Evolutionary conservation across 2,888 invertebrate genomes (phyloP).

Genomic region (Lasioglossum lativentre): DNA sequence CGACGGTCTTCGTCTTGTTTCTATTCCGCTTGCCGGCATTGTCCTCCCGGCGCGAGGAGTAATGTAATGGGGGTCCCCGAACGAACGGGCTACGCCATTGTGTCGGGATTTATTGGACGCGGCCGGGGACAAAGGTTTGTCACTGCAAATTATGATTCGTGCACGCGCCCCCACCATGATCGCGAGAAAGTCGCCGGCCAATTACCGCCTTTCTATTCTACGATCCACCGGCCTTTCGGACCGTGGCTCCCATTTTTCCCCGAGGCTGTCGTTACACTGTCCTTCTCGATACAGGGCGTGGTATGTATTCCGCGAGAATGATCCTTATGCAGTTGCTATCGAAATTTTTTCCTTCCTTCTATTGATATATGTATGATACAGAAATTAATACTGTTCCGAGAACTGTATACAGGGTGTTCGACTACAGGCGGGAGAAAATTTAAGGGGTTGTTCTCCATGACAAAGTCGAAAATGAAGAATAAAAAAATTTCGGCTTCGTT

Average conservation of each 20-base stretch:
- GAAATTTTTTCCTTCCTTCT: too few relatives aligned
- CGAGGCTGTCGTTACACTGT: not conserved
- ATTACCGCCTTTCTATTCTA: constrained; percentile 58
- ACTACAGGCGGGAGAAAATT: too few relatives aligned
- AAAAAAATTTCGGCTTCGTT: too few relatives aligned
- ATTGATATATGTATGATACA: too few relatives aligned
- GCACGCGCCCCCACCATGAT: constrained; percentile 34
- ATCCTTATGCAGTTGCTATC: not conserved
- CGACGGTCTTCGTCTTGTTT: constrained; percentile 46
- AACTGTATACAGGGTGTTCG: too few relatives aligned
- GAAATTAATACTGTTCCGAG: too few relatives aligned
- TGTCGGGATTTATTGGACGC: constrained; percentile 68
- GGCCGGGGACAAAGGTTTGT: constrained; percentile 64
- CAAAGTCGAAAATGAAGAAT: too few relatives aligned
- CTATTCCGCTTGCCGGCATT: constrained; percentile 57
- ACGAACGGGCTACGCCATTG: constrained; percentile 61
- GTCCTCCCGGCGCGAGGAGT: constrained; percentile 65
- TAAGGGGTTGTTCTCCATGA: too few relatives aligned
- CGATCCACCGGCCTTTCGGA: constrained; percentile 24
- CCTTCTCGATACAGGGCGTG: not conserved
- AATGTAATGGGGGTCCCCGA: constrained; percentile 54
- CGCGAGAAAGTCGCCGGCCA: constrained; percentile 56
- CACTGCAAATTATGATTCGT: constrained; percentile 65
- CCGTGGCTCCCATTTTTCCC: not conserved
- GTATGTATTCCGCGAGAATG: not conserved